phyloP scores from a whole-genome alignment of 2,797 vertebrate genomes.

The Gymnoscopelus braueri region DNA sequence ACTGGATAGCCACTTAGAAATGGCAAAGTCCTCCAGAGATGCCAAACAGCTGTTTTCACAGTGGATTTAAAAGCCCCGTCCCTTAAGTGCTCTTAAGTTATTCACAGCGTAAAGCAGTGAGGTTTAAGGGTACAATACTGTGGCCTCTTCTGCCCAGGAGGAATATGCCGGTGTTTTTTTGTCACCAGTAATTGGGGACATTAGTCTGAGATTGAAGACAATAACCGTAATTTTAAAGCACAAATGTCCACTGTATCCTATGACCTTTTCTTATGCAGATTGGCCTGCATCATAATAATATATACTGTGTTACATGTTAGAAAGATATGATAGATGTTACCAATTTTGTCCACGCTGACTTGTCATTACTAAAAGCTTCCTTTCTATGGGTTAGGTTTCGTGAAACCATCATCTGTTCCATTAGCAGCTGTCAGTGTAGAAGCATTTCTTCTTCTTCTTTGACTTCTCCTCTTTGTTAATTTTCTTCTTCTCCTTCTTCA shows the following conservation, averaged over 20 bases:
- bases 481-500: background rate
- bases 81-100: conserved; percentile 64
- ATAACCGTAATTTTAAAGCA: conserved; percentile 37
- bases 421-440: too few relatives aligned
- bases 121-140: conserved; percentile 34
- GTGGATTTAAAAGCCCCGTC: conserved; percentile 60
- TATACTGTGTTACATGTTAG: background rate
- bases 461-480: background rate
- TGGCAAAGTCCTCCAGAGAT: conserved; percentile 52
- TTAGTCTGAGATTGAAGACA: conserved; percentile 39
- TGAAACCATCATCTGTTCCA: too few relatives aligned
- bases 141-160: conserved; percentile 41
- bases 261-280: background rate
- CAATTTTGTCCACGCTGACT: background rate
- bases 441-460: too few relatives aligned
- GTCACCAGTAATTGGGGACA: conserved; percentile 28
- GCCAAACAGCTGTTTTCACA: conserved; percentile 70
- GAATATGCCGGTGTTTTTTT: conserved; percentile 45
- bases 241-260: background rate
- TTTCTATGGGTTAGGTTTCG: background rate
- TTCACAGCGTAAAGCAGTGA: conserved; percentile 52
- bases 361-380: background rate
- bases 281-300: background rate
- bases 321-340: background rate
- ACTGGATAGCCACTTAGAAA: conserved; percentile 47